These are phyloP conservation scores for Gastrophysa polygoni DNA, from an alignment of 2,888 invertebrate species.

Conservation along the genomic window DNA sequence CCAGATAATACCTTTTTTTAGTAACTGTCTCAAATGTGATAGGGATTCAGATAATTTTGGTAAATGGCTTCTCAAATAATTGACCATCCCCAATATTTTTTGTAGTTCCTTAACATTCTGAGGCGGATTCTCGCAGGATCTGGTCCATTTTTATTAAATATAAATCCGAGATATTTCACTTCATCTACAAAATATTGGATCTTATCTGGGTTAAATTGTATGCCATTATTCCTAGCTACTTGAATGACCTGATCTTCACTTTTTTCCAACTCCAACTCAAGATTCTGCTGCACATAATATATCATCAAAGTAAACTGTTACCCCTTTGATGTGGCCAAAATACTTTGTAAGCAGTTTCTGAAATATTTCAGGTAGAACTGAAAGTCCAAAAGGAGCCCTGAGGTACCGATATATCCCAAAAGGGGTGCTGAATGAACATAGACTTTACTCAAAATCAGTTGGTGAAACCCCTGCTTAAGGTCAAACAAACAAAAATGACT, in stretches of 20 bases:
- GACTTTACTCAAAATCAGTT: not conserved
- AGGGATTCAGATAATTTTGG: slow-evolving; percentile 21
- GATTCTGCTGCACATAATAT: slow-evolving; percentile 30
- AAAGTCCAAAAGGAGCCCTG: slow-evolving; percentile 41
- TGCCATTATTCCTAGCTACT: slow-evolving; percentile 29
- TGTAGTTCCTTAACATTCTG: slow-evolving; percentile 22
- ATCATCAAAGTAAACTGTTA: slow-evolving; percentile 43
- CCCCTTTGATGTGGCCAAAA: slow-evolving; percentile 39
- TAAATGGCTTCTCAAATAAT: slow-evolving; percentile 27
- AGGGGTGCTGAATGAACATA: slow-evolving; percentile 24
- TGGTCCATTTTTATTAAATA: slow-evolving; percentile 21
- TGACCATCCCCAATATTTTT: slow-evolving; percentile 25
- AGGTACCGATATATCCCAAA: slow-evolving; percentile 36
- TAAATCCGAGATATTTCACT: slow-evolving; percentile 28
- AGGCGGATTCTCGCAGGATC: slow-evolving; percentile 9
- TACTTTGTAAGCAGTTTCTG: slow-evolving; percentile 30
- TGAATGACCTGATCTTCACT: slow-evolving; percentile 29
- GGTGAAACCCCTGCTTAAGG: not conserved
- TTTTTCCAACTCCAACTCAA: slow-evolving; percentile 33
- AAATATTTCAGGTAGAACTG: slow-evolving; percentile 37
- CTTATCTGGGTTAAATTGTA: slow-evolving; percentile 37
- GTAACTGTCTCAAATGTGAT: slow-evolving; percentile 13
- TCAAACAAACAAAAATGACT: not conserved
- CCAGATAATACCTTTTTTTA: slow-evolving; percentile 20
- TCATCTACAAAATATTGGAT: slow-evolving; percentile 29